Percentiles rank a stretch among this genome's conserved stretches.
Evolutionary conservation across 2,888 invertebrate genomes (phyloP).

Genomic region (Nasonovia ribisnigri): DNA sequence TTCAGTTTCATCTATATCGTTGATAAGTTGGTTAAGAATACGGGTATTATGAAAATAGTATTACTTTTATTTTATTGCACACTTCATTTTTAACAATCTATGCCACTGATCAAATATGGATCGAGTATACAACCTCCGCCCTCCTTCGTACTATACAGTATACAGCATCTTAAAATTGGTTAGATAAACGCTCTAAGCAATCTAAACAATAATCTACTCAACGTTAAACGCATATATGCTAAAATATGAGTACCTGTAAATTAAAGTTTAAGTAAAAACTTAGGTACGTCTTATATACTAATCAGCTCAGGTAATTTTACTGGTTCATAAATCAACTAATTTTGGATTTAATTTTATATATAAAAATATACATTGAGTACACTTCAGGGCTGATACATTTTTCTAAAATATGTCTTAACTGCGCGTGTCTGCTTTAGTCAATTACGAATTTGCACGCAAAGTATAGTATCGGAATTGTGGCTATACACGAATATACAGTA

Average conservation of each 20-base stretch:
- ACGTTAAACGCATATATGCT: background rate
- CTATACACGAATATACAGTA: background rate
- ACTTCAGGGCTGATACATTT: background rate
- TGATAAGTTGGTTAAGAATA: background rate
- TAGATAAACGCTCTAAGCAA: background rate
- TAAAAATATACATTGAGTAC: background rate
- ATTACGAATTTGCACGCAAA: slow-evolving; percentile 45
- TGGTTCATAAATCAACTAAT: background rate
- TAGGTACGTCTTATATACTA: background rate
- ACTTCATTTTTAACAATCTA: background rate
- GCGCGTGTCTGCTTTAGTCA: background rate
- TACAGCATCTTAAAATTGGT: background rate
- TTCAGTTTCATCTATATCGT: no score
- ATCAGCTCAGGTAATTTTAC: background rate
- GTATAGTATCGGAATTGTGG: background rate
- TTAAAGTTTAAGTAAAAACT: background rate
- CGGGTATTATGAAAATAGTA: background rate
- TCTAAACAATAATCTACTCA: background rate
- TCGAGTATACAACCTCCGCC: background rate
- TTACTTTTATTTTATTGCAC: background rate
- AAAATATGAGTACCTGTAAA: background rate
- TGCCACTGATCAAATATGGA: no score
- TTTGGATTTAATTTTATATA: background rate
- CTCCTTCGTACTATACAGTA: background rate
- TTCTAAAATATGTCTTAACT: background rate